Conservation (phyloP, 2,797 vertebrate genomes). For the Danio tinwini region DNA sequence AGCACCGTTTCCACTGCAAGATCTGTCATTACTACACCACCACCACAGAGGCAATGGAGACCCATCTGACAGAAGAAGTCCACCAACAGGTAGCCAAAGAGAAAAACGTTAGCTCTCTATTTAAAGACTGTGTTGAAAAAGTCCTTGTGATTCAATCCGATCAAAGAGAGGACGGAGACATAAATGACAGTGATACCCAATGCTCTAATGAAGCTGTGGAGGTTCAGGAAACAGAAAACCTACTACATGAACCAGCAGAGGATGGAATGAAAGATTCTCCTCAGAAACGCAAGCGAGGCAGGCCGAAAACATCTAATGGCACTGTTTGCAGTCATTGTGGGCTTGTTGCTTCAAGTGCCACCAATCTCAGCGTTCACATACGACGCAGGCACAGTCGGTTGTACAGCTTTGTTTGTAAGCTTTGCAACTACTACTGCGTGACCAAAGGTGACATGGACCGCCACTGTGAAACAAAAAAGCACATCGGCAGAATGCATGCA, state of each 20-base stretch:
- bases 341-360: conserved; percentile 91
- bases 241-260: conserved; percentile 60
- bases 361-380: conserved; percentile 94
- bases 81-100: conserved; percentile 85
- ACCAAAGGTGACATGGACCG: conserved; percentile 99
- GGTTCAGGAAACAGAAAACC: conserved; percentile 57
- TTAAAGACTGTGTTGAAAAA: conserved; percentile 87
- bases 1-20: conserved; percentile 89
- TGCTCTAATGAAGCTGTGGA: conserved; percentile 50
- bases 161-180: conserved; percentile 46
- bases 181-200: background rate
- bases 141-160: conserved; percentile 71
- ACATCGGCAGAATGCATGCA: conserved; percentile 83
- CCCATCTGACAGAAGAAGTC: conserved; percentile 87
- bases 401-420: conserved; percentile 93
- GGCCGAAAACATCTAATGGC: conserved; percentile 82
- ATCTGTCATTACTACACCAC: conserved; percentile 88
- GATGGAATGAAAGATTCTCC: conserved; percentile 61
- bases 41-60: conserved; percentile 90
- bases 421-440: conserved; percentile 96
- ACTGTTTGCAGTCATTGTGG: conserved; percentile 91
- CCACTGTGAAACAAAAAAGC: conserved; percentile 96
- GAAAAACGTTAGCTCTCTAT: conserved; percentile 77
- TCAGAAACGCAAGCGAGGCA: conserved; percentile 81
- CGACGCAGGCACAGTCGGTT: conserved; percentile 95